A percentile compares a stretch with the other conserved stretches of the same genome.
phyloP scores from a whole-genome alignment of 2,888 invertebrate species.

The Suillia variegata region DNA sequence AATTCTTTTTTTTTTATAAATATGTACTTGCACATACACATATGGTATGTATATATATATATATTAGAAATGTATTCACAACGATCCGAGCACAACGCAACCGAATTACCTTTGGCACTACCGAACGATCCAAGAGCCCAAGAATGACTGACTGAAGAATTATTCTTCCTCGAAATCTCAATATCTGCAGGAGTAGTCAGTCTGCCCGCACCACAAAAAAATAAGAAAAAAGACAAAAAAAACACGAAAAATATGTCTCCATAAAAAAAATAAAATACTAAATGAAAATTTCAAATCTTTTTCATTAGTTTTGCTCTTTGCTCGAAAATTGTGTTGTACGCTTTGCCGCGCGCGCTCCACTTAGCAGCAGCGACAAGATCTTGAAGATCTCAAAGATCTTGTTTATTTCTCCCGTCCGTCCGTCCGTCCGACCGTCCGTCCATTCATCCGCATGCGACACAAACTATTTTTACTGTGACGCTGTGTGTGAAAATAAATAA shows the following conservation, averaged over 20 bases:
- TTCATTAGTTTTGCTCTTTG: neutral
- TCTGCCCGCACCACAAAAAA: neutral
- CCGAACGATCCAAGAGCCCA: slow-evolving; percentile 28
- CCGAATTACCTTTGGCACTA: neutral
- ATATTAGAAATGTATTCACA: neutral
- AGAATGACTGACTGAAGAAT: slow-evolving; percentile 27
- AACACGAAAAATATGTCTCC: neutral
- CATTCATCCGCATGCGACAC: too few relatives aligned
- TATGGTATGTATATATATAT: neutral
- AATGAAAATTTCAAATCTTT: neutral
- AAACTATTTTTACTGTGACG: slow-evolving; percentile 32
- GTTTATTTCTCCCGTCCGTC: too few relatives aligned
- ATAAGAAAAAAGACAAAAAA: neutral
- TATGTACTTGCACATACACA: too few relatives aligned
- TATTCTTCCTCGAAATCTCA: neutral
- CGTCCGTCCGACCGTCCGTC: too few relatives aligned
- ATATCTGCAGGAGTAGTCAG: neutral
- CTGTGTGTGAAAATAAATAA: slow-evolving; percentile 5
- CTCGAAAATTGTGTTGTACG: too few relatives aligned
- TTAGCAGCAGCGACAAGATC: too few relatives aligned
- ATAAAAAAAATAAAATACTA: neutral
- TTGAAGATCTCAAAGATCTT: slow-evolving; percentile 26
- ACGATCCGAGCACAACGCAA: neutral
- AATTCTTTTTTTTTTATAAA: too few relatives aligned
- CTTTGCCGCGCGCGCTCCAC: too few relatives aligned